Evolutionary conservation across 1,140 invertebrate genomes (phyloP), one percentile per base, ranked within the genome.

Genomic region (Pseudomyrmex cubaensis): DNA sequence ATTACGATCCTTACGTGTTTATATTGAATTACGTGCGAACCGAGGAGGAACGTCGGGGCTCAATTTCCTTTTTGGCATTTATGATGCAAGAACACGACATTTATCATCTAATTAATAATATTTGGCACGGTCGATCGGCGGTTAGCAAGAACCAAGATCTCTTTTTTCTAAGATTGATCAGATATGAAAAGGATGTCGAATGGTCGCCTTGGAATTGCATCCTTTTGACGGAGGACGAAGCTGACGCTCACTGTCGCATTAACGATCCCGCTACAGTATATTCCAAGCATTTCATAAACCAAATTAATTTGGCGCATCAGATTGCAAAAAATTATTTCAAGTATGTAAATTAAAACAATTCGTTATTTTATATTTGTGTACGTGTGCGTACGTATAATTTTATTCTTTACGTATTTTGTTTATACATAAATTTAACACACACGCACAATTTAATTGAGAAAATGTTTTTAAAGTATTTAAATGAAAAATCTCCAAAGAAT

Each of bases 201-300:
- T 97, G 96, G 96, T 94, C 96, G 9, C 96, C 96, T 0, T 97
- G 96, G 96, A 97, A 97, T 89, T 97, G 96, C 86, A 95, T 97
- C 72, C 90, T 97, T 20, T 91, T 97, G 1, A 97, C 96, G 0
- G 91, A 95, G 1, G 95, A 96, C 63, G 96, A 97, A 92, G 95
- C 95, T 61, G 95, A 96, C 77, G 92, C 94, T 4, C 96, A 97
- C 78, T 73, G 67, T 48, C 82, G 20, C 7, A 82, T 89, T 17
- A 59, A 85, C 17, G 89, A 92, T 72, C 76, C 87, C 8, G 10
- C 74, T n/a, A 74, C 46, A 1, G 62, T 91, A 9, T 94, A 94
- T 35, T 92, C 93, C 0, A 84, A 75, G 15, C 78, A 76, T 13
- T 50, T 93, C 61, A 69, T 91, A 7, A 75, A 85, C 3, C 87